Conservation (phyloP, 2,113 vertebrate species). For the Notothenia rossii region DNA sequence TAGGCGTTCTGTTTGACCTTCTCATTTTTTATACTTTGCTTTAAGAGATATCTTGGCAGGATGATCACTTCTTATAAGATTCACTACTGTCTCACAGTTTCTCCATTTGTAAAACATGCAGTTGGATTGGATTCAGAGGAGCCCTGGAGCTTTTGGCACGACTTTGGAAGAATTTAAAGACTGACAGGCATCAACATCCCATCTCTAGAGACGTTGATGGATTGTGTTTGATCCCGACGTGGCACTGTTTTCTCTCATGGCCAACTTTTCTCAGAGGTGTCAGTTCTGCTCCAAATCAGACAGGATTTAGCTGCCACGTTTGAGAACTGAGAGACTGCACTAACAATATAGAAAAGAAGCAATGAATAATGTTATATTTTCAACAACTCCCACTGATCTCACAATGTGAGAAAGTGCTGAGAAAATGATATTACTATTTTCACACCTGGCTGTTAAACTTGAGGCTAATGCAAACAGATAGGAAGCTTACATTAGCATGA, state of each 20-base stretch:
- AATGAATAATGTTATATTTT: neutral
- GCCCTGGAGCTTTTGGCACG: slow-evolving; percentile 56
- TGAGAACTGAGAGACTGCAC: neutral
- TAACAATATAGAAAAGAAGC: neutral
- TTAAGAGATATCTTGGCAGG: slow-evolving; percentile 56
- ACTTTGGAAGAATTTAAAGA: slow-evolving; percentile 68
- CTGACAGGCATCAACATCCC: slow-evolving; percentile 67
- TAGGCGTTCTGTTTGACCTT: slow-evolving; percentile 15
- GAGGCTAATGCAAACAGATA: neutral
- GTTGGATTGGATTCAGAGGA: slow-evolving; percentile 58
- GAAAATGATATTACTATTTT: neutral
- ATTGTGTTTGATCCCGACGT: slow-evolving; percentile 51
- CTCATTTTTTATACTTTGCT: slow-evolving; percentile 37
- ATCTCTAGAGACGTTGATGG: slow-evolving; percentile 42
- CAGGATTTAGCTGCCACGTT: neutral
- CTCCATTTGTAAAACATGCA: slow-evolving; percentile 29
- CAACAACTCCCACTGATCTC: neutral
- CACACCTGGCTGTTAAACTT: neutral
- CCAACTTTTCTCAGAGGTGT: slow-evolving; percentile 24
- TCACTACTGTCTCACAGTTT: slow-evolving; percentile 46
- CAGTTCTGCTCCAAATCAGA: slow-evolving; percentile 20
- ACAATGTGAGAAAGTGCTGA: neutral
- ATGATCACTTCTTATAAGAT: slow-evolving; percentile 47
- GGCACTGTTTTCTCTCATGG: slow-evolving; percentile 30
- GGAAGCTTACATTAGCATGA: neutral